Evolutionary conservation across 1,140 invertebrate species (phyloP), one percentile per base, ranked within the genome.

Genomic region (Reticulitermes speratus): DNA sequence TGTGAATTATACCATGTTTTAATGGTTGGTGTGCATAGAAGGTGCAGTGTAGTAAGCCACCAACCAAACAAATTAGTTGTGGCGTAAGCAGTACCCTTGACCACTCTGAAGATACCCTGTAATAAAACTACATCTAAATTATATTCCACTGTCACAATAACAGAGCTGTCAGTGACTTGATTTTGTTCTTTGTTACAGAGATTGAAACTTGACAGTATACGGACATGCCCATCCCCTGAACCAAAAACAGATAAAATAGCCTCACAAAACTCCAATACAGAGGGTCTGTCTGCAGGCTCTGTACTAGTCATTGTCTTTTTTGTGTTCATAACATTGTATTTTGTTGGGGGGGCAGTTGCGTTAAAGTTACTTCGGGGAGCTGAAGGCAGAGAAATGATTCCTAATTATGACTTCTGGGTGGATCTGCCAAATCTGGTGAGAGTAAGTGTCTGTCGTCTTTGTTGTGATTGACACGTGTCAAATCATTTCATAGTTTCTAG

Each of bases 321-420:
- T 23, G 87, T 89, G 11, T 87, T 89, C 45, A 52, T 82, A 30
- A 87, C 88, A 11, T 8, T 90, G 32, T 91, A 91, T 65, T 90
- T 91, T 16, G 85, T 90, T 45, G 88, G 89, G 16, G 91, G 91
- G 65, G 90, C 90, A 0, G 32, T 91, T 38, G 75, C 87, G 11
- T 84, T 90, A 38, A 91, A 89, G 84, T 88, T 88, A 25, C 85
- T 91, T 32, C 88, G 91, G 38, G 91, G 91, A 38, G 91, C 91
- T n/a, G 89, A 90, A 84, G 91, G 91, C 23, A 87, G 87, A 87
- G 91, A 92, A 88, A 90, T 91, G 88, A 88, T 92, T 83, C 91
- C 91, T 0, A 91, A 92, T 88, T 90, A 91, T 65, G 89, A 89
- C 9, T 92, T 92, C 85, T 92, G 91, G 91, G 84, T 82, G 19